phyloP scores from a whole-genome alignment of 2,113 vertebrate genomes.

The Antechinus stuartii region DNA sequence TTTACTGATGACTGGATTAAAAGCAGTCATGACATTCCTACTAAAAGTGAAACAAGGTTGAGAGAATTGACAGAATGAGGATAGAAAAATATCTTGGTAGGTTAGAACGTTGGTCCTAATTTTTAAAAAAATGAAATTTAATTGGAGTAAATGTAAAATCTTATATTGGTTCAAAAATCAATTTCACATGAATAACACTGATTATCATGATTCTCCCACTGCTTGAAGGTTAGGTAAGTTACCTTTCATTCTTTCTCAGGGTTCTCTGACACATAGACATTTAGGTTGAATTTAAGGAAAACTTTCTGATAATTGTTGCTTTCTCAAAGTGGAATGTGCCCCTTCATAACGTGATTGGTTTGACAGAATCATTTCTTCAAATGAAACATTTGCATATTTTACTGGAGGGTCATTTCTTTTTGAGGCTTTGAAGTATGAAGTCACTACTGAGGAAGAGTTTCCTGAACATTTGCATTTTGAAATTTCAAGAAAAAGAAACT shows the following conservation, averaged over 20 bases:
- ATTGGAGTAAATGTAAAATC: background rate
- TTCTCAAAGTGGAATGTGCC: background rate
- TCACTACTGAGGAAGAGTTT: no score
- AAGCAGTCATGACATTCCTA: background rate
- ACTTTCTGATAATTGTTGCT: background rate
- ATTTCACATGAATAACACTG: background rate
- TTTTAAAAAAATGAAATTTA: background rate
- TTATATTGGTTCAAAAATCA: background rate
- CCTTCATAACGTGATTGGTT: background rate
- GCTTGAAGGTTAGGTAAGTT: background rate
- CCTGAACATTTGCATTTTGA: no score
- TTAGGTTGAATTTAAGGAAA: background rate
- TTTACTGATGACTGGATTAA: background rate
- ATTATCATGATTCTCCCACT: background rate
- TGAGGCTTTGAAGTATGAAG: no score
- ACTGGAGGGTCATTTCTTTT: no score
- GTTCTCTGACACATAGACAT: background rate
- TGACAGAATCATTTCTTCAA: background rate
- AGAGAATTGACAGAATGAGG: background rate
- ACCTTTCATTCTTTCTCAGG: no score
- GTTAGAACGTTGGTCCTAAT: background rate
- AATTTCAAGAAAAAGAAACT: no score
- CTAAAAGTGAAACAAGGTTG: background rate
- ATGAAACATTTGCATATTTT: background rate
- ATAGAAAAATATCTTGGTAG: background rate